Conservation (phyloP, 2,888 invertebrate species). For the Netelia inedita region DNA sequence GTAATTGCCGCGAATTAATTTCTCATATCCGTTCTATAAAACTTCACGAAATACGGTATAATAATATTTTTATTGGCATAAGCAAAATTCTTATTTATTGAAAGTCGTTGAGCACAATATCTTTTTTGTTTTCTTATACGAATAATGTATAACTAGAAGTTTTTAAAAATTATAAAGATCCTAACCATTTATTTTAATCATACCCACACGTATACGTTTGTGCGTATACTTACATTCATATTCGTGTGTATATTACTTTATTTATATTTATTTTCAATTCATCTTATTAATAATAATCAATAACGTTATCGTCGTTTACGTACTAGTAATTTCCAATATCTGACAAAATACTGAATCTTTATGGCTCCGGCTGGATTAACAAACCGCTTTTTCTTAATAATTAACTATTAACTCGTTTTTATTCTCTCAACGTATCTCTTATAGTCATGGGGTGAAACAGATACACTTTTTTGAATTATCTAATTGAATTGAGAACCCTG, state of each 20-base stretch:
- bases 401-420: conserved; percentile 59
- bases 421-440: conserved; percentile 51
- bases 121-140: conserved; percentile 75
- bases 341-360: conserved; percentile 80
- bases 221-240: conserved; percentile 73
- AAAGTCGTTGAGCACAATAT: conserved; percentile 81
- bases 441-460: conserved; percentile 49
- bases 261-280: conserved; percentile 62
- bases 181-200: conserved; percentile 73
- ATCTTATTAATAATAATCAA: conserved; percentile 64
- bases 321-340: conserved; percentile 74
- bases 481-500: conserved; percentile 62
- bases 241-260: conserved; percentile 63
- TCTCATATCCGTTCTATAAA: no score
- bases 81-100: conserved; percentile 82
- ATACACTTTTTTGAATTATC: conserved; percentile 50
- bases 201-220: conserved; percentile 74
- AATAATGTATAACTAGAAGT: conserved; percentile 79
- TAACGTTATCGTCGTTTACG: conserved; percentile 70
- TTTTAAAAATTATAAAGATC: conserved; percentile 78
- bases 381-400: conserved; percentile 44
- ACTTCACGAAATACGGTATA: conserved; percentile 34
- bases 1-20: background rate
- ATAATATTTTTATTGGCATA: conserved; percentile 74
- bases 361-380: conserved; percentile 58